Evolutionary conservation across 2,888 invertebrate species (phyloP).

Genomic region (Salpingus planirostris): DNA sequence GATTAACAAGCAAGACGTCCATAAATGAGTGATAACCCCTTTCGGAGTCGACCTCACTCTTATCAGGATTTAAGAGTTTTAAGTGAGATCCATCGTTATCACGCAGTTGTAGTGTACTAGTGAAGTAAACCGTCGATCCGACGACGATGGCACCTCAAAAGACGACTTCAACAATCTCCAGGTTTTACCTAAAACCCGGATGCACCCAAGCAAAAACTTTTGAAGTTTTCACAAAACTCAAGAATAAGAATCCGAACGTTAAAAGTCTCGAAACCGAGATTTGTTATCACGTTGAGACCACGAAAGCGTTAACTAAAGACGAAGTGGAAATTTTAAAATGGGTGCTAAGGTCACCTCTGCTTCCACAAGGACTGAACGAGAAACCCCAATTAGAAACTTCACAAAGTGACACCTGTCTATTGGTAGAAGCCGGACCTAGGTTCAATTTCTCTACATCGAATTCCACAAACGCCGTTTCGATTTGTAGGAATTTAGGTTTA

Average conservation of each 20-base stretch:
- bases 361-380: constrained; percentile 50
- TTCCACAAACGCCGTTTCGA: constrained; percentile 93
- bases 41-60: too few relatives aligned
- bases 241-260: constrained; percentile 42
- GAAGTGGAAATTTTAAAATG: constrained; percentile 63
- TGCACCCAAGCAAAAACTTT: constrained; percentile 51
- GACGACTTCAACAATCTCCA: constrained; percentile 35
- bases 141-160: not conserved
- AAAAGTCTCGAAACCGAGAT: constrained; percentile 57
- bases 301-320: constrained; percentile 47
- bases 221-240: constrained; percentile 50
- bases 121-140: too few relatives aligned
- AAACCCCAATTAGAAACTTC: too few relatives aligned
- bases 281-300: constrained; percentile 71
- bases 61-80: too few relatives aligned
- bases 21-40: too few relatives aligned
- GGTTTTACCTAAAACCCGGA: constrained; percentile 55
- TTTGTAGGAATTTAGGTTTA: constrained; percentile 78
- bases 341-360: constrained; percentile 67
- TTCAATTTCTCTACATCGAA: constrained; percentile 93
- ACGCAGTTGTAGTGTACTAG: not conserved
- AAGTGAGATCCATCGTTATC: too few relatives aligned
- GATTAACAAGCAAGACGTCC: too few relatives aligned
- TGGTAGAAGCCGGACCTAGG: constrained; percentile 87
- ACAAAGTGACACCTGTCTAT: constrained; percentile 37